Conservation (phyloP, 2,888 invertebrate species). For the Prostheceraeus crozeri region DNA sequence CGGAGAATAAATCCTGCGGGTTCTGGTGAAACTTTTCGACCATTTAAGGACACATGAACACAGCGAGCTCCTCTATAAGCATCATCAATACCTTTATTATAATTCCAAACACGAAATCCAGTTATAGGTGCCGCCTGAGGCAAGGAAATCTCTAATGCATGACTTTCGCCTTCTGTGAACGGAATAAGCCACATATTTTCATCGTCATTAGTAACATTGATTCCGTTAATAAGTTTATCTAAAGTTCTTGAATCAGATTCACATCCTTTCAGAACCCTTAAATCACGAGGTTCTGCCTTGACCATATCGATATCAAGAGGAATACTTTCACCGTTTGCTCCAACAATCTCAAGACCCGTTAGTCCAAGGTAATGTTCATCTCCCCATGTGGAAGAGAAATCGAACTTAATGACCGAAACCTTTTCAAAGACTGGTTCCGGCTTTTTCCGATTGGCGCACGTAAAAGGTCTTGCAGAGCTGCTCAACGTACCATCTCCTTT, state of each 20-base stretch:
- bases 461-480: constrained; percentile 3
- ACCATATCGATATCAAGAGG: constrained; percentile 53
- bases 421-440: not conserved
- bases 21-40: constrained; percentile 51
- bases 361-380: constrained; percentile 58
- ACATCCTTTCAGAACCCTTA: constrained; percentile 50
- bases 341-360: constrained; percentile 58
- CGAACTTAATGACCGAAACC: constrained; percentile 44
- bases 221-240: constrained; percentile 63
- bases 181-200: constrained; percentile 61
- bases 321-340: constrained; percentile 53
- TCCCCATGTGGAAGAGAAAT: constrained; percentile 59
- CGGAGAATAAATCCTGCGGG: constrained; percentile 62
- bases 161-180: constrained; percentile 48
- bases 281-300: constrained; percentile 57
- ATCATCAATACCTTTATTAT: constrained; percentile 67
- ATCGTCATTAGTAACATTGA: constrained; percentile 65
- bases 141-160: constrained; percentile 49
- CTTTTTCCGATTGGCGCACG: constrained; percentile 23
- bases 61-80: constrained; percentile 58
- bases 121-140: constrained; percentile 45
- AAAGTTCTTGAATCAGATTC: constrained; percentile 53
- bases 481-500: no score
- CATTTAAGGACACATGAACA: constrained; percentile 48
- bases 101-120: constrained; percentile 71